Evolutionary conservation across 2,888 invertebrate species (phyloP), one percentile per base, ranked within the genome.

Genomic region (Eupithecia inturbata): DNA sequence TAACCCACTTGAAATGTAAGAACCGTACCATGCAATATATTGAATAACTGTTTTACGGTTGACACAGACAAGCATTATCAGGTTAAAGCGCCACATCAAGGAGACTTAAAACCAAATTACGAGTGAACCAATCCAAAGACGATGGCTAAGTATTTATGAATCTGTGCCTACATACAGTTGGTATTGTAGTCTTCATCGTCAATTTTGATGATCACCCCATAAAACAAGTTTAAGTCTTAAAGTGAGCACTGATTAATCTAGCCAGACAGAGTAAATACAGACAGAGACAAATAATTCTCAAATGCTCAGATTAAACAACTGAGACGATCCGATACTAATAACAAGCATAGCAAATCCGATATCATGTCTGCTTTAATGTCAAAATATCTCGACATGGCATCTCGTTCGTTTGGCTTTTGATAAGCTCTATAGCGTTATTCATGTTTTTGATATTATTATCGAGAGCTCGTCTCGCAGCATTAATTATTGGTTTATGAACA

Each of bases 1-100:
- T 76, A 77, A 75, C 71, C 69, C 49, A 73, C 71, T 73, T 73
- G 45, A 71, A 45, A 71, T 70, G 75, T 73, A 74, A 75, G 64
- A 60, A 66, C 49, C 62, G 28, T 75, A 72, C 45, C 53, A 67
- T 57, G 70, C 53, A 63, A 70, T 71, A 64, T 71, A 68, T 68
- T 63, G 57, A 68, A 68, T 68, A 71, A 31, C 28, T 64, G 57
- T 41, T 57, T 66, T 39, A 66, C 22, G 63, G 62, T 67, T 39
- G 33, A 62, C 63, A 31, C 62, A 71, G 60, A 68, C 62, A 71
- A 41, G 41, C 66, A 39, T 57, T 45, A 60, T 53, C 53, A 60
- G 70, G 63, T 60, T 69, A 22, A 26, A 69, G 67, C 53, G 39
- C 16, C 14, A 69, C 28, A 60, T 69, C 26, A 57, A 53, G 16